Evolutionary conservation across 2,797 vertebrate genomes (phyloP), one percentile per base, ranked within the genome.

Genomic region (Arremon aurantiirostris): DNA sequence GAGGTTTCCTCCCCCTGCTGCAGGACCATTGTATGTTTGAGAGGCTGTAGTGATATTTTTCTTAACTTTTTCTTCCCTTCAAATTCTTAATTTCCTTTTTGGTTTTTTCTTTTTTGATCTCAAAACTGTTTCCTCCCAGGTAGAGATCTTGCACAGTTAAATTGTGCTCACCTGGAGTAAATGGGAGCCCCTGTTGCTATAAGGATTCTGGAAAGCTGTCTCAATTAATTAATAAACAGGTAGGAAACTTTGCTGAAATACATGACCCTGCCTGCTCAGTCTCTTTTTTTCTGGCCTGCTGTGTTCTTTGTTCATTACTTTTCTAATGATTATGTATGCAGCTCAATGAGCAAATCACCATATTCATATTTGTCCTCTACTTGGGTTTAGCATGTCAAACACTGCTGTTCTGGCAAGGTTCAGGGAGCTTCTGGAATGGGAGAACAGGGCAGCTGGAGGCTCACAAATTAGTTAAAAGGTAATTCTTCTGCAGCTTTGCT

Each of bases 181-280:
- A 57, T 50, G 81, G 73, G 61, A 86, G 17, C n/a, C 28, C 44
- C 35, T 59, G 46, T 81, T 92, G 66, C 63, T 76, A 0, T 55
- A 47, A 78, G 23, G 10, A 59, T 93, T 86, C 50, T 93, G 80
- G 42, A 72, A 90, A 81, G n/a, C 72, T 88, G 49, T 75, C 34
- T 80, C 47, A 75, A 37, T 71, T 88, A 93, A 81, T 93, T 90
- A 88, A 83, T 93, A 69, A 91, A 69, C 26, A 57, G 28, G 39
- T 64, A 61, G 70, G 37, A 57, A 72, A 32, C 47, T 68, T 84
- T 39, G 46, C 61, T 81, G 78, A 37, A 69, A 72, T 75, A 50
- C 18, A 2, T 75, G 50, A 75, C 69, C 27, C 46, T 88, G 46
- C 35, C 65, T 66, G 35, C 61, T 90, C 3, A 7, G 26, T 81